phyloP scores from a whole-genome alignment of 1,140 invertebrate genomes.

The Diprion similis region DNA sequence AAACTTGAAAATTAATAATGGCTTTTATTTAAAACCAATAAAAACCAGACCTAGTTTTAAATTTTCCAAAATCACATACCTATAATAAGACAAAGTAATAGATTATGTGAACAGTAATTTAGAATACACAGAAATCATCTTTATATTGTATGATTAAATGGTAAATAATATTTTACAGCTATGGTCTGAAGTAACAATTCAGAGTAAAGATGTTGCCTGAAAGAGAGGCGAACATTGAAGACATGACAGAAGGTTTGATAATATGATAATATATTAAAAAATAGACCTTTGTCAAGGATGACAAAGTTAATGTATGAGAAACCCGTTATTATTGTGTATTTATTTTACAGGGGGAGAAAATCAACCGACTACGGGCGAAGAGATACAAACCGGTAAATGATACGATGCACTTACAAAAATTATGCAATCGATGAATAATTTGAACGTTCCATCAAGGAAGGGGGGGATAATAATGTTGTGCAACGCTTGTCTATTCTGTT shows the following conservation, averaged over 20 bases:
- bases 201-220: constrained; percentile 48
- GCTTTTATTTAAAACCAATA: too few relatives aligned
- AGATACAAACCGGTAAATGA: constrained; percentile 49
- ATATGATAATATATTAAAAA: not conserved
- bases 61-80: too few relatives aligned
- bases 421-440: too few relatives aligned
- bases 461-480: too few relatives aligned
- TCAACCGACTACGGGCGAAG: constrained; percentile 45
- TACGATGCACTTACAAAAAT: too few relatives aligned
- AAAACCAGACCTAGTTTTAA: too few relatives aligned
- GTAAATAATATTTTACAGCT: not conserved
- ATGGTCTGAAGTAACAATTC: not conserved
- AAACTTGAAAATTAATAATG: too few relatives aligned
- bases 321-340: not conserved
- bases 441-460: too few relatives aligned
- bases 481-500: too few relatives aligned
- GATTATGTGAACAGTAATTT: not conserved
- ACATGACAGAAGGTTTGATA: constrained; percentile 53
- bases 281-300: constrained; percentile 15
- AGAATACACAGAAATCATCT: not conserved
- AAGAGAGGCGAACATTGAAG: constrained; percentile 47
- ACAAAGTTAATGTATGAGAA: constrained; percentile 23
- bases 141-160: not conserved
- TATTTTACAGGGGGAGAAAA: constrained; percentile 48
- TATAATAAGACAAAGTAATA: not conserved